phyloP scores from a whole-genome alignment of 2,797 vertebrate species.

The Dipus sagitta region DNA sequence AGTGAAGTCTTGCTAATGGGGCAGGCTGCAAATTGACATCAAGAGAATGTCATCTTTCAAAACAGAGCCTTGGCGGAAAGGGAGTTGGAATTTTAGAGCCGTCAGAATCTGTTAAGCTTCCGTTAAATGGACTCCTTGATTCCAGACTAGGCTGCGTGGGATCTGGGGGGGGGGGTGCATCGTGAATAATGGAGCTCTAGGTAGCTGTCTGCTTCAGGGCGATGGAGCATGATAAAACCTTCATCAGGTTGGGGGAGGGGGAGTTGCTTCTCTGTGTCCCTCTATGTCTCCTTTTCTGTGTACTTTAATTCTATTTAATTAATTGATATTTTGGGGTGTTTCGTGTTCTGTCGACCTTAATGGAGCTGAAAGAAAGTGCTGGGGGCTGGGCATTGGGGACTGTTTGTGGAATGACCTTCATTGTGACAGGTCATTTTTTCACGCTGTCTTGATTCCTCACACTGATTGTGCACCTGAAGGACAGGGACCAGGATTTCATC shows the following conservation, averaged over 20 bases:
- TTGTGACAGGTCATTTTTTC: not conserved
- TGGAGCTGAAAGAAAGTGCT: not conserved
- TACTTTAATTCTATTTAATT: not conserved
- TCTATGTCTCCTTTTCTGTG: not conserved
- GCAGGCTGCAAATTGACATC: constrained; percentile 66
- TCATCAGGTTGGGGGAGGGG: not conserved
- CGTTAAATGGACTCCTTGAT: constrained; percentile 47
- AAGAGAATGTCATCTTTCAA: constrained; percentile 66
- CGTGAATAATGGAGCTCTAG: not conserved
- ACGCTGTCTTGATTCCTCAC: not conserved
- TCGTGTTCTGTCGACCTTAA: not conserved
- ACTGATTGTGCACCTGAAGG: not conserved
- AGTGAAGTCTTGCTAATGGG: constrained; percentile 50
- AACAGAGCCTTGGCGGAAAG: constrained; percentile 63
- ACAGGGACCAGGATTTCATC: not conserved
- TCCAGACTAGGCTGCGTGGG: not conserved
- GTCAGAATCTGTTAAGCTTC: constrained; percentile 38
- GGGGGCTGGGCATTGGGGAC: not conserved
- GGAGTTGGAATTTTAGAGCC: constrained; percentile 59
- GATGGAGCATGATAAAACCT: not conserved
- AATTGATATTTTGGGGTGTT: not conserved
- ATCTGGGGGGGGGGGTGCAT: not conserved
- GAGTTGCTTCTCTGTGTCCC: not conserved
- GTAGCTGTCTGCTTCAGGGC: not conserved
- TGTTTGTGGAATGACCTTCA: not conserved